These are phyloP conservation scores for Aphaenogaster rudis DNA, from an alignment of 1,140 invertebrate genomes.

Conservation along the genomic window DNA sequence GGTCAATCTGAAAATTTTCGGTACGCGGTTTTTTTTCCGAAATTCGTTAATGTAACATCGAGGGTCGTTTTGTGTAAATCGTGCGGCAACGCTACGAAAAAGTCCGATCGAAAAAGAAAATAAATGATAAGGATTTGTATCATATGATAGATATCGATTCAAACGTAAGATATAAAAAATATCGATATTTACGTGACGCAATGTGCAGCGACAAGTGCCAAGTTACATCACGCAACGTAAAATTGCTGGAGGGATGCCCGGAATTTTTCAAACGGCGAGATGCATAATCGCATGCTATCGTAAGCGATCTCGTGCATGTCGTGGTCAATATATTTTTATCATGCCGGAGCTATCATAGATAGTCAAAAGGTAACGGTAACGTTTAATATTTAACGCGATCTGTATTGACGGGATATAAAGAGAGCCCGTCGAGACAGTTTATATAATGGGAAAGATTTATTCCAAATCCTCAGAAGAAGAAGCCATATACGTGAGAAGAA, in stretches of 20 bases:
- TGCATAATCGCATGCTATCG: background rate
- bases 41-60: background rate
- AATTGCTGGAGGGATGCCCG: background rate
- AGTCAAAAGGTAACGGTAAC: background rate
- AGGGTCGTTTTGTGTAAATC: background rate
- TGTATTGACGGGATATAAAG: background rate
- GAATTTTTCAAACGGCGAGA: background rate
- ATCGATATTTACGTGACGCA: constrained; percentile 27
- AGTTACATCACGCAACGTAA: constrained; percentile 12
- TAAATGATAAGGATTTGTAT: constrained; percentile 8
- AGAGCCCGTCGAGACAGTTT: background rate
- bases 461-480: background rate
- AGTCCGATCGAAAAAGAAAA: background rate
- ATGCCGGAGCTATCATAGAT: background rate
- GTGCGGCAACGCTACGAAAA: background rate
- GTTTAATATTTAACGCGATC: background rate
- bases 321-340: background rate
- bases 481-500: background rate
- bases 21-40: background rate
- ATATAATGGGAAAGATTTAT: background rate
- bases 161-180: constrained; percentile 13
- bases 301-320: background rate
- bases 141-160: background rate
- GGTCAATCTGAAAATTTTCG: background rate
- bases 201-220: constrained; percentile 12